Evolutionary conservation across 2,113 vertebrate genomes (phyloP), one percentile per base, ranked within the genome.

Genomic region (Ploceus nigricollis): DNA sequence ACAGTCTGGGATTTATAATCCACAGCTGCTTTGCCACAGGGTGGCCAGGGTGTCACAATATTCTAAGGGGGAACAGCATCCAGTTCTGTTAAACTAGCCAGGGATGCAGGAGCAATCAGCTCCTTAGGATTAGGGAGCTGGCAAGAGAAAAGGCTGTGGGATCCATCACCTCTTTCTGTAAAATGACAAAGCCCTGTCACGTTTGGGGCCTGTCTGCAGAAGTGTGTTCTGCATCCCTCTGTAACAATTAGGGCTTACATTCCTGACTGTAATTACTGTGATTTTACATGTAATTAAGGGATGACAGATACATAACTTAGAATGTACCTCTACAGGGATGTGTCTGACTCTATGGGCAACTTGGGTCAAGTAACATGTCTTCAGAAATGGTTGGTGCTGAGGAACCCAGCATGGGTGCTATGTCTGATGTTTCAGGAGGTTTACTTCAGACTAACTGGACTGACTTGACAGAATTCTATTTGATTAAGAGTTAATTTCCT

Each of bases 341-440:
- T 40, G 23, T 37, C 28, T 75, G 76, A 57, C 47, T 78, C 11
- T 31, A 31, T 28, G 25, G 18, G 6, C 17, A 72, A 11, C 6
- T 2, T 50, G 33, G 10, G 9, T 70, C 11, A 33, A 58, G 42
- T 54, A 25, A 44, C 3, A 1, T 1, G 1, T 56, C 20, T 25
- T 3, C 48, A 89, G 60, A 44, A 47, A 37, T 3, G 8, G 11
- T 2, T 7, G 19, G 21, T 68, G 48, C 57, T 15, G 51, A 77
- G 57, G 44, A 70, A 22, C 8, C 15, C 40, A 42, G 39, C 15
- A 23, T 10, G 13, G 39, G 35, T 35, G 28, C 19, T 44, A 9
- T 33, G 31, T 30, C 15, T 77, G 22, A 2, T 39, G 31, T 39
- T 54, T 31, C 64, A 44, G 66, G 20, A 85, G 35, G 8, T 42